Evolutionary conservation across 2,797 vertebrate species (phyloP).

Genomic region (Hypotaenidia philippensis): DNA sequence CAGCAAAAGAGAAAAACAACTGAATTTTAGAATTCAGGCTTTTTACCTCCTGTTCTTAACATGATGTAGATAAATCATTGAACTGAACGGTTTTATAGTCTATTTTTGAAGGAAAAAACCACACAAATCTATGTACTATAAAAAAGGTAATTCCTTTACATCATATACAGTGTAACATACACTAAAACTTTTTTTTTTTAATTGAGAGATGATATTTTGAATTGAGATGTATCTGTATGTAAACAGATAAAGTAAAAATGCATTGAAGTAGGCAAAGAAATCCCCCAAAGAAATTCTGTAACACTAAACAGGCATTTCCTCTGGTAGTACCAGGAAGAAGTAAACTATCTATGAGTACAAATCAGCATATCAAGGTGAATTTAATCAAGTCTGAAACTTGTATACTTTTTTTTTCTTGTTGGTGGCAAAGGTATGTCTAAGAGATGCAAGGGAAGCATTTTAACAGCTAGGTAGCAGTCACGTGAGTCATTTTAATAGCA

Average conservation of each 20-base stretch:
- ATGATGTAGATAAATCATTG: neutral
- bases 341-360: neutral
- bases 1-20: neutral
- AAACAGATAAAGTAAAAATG: constrained; percentile 2
- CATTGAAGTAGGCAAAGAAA: neutral
- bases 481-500: neutral
- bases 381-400: neutral
- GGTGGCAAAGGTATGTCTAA: neutral
- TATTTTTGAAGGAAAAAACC: neutral
- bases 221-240: neutral
- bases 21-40: neutral
- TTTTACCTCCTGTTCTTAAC: neutral
- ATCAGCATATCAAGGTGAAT: neutral
- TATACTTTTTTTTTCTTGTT: neutral
- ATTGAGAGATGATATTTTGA: neutral
- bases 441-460: neutral
- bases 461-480: neutral
- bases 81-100: neutral
- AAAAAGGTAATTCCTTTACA: neutral
- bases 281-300: neutral
- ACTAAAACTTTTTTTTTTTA: neutral
- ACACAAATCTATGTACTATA: rapidly evolving
- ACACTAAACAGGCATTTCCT: neutral
- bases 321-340: neutral
- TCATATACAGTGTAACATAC: neutral